Conservation (phyloP, 2,888 invertebrate genomes). For the Acronicta aceris region DNA sequence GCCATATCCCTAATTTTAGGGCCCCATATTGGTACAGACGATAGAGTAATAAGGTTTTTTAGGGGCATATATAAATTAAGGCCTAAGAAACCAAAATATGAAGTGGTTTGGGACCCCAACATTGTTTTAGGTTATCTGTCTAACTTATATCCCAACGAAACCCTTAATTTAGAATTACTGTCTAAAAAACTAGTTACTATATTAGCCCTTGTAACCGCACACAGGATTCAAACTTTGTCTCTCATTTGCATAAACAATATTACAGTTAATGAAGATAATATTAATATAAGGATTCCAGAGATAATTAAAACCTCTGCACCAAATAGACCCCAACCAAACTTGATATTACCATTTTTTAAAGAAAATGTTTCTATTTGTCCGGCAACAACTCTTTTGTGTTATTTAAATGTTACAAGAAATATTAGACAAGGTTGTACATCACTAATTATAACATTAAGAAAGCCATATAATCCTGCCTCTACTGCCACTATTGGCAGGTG, state of each 20-base stretch:
- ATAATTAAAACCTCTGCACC: constrained; percentile 11
- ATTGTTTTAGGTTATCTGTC: constrained; percentile 18
- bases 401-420: constrained; percentile 1
- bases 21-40: constrained; percentile 3
- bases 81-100: constrained; percentile 24
- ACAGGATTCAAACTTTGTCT: constrained; percentile 17
- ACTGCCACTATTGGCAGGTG: constrained; percentile 6
- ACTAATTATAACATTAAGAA: constrained; percentile 5
- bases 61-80: constrained; percentile 20
- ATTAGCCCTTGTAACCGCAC: constrained; percentile 15
- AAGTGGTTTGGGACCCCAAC: constrained; percentile 17
- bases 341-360: constrained; percentile 3
- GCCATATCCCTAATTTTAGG: constrained; percentile 12
- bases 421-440: constrained; percentile 5
- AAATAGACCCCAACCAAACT: constrained; percentile 2
- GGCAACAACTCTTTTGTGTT: background rate
- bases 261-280: background rate
- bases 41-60: constrained; percentile 13
- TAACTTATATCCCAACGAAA: constrained; percentile 14
- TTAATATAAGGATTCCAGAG: constrained; percentile 4
- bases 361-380: constrained; percentile 8
- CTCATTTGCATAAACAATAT: constrained; percentile 8
- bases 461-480: constrained; percentile 3
- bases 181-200: constrained; percentile 19
- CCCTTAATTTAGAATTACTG: constrained; percentile 12